Evolutionary conservation across 2,888 invertebrate species (phyloP).

Genomic region (Acronicta aceris): DNA sequence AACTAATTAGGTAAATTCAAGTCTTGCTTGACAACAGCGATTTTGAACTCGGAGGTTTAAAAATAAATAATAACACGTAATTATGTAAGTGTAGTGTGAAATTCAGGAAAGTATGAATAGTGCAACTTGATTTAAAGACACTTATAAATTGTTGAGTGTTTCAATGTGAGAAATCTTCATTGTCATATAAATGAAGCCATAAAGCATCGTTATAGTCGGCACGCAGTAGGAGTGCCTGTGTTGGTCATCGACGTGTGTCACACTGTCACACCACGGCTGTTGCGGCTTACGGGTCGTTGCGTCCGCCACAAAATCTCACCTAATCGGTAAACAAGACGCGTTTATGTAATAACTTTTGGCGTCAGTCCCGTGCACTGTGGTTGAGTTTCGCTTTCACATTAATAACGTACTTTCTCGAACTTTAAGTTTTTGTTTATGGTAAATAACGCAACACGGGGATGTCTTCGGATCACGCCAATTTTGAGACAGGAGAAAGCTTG

Average conservation of each 20-base stretch:
- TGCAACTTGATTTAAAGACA: neutral
- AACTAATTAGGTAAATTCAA: neutral
- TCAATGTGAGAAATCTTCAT: conserved; percentile 9
- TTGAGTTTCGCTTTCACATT: conserved; percentile 83
- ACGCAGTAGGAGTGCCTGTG: conserved; percentile 5
- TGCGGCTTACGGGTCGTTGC: conserved; percentile 50
- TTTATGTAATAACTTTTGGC: conserved; percentile 79
- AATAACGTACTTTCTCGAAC: conserved; percentile 80
- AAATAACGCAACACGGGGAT: conserved; percentile 49
- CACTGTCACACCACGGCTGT: conserved; percentile 36
- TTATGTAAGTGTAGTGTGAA: neutral
- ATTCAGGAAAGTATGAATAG: neutral
- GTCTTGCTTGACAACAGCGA: neutral
- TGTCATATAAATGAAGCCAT: conserved; percentile 1
- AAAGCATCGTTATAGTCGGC: conserved; percentile 3
- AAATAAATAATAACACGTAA: neutral
- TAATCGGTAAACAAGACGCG: conserved; percentile 78
- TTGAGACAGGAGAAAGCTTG: conserved; percentile 22
- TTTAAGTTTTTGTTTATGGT: conserved; percentile 66
- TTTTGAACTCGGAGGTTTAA: neutral
- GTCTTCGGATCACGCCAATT: conserved; percentile 48
- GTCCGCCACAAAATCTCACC: conserved; percentile 68
- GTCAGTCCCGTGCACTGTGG: conserved; percentile 68
- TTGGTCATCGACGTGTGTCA: conserved; percentile 26
- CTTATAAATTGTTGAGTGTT: no score